Conservation (phyloP, 1,140 invertebrate species). For the Caerostris darwini region DNA sequence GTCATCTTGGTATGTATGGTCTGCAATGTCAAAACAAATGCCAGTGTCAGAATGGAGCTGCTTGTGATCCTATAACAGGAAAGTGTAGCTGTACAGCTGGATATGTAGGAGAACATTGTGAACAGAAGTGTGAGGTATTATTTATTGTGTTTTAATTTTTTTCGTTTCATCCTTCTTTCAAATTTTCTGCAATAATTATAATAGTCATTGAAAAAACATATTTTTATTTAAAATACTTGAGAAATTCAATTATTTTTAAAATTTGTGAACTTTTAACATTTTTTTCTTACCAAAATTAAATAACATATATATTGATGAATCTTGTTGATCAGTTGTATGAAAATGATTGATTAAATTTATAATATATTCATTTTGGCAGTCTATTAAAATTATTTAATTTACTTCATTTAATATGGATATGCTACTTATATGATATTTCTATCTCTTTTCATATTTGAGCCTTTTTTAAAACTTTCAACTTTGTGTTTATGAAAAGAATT, state of each 20-base stretch:
- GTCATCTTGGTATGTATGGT: conserved; percentile 90
- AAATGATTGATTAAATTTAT: too few relatives aligned
- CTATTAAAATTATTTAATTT: too few relatives aligned
- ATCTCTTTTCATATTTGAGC: too few relatives aligned
- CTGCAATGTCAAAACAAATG: conserved; percentile 91
- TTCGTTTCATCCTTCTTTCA: not conserved
- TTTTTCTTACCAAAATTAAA: too few relatives aligned
- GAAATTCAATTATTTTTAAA: not conserved
- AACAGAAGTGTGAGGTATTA: conserved; percentile 81
- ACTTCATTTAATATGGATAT: too few relatives aligned
- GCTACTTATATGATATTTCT: too few relatives aligned
- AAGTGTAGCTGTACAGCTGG: conserved; percentile 91
- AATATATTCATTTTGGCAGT: too few relatives aligned
- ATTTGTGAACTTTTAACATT: not conserved
- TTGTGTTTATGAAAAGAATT: too few relatives aligned
- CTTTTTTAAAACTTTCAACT: too few relatives aligned
- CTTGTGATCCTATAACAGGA: conserved; percentile 91
- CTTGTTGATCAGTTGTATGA: too few relatives aligned
- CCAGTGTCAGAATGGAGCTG: conserved; percentile 94
- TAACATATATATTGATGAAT: too few relatives aligned
- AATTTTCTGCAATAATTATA: not conserved
- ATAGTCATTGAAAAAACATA: too few relatives aligned
- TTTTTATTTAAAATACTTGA: not conserved
- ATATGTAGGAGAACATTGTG: conserved; percentile 86
- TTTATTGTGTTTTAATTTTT: not conserved